Base-by-base conservation (phyloP, 2,113 vertebrate genomes). In the Zonotrichia leucophrys region DNA sequence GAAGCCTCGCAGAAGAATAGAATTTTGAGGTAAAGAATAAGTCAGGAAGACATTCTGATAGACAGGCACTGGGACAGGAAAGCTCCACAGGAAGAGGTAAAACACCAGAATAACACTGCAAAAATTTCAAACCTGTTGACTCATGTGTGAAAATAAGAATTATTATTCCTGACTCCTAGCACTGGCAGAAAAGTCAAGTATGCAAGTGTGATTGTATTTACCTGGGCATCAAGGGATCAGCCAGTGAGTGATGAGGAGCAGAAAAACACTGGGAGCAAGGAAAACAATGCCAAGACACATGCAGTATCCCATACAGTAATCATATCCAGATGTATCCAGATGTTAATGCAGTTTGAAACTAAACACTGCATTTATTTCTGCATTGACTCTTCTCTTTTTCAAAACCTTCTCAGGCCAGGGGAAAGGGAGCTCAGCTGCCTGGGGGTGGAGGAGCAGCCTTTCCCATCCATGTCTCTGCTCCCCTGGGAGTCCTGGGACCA, bases 271-370 rank as follows among this genome's bases (percentile, higher is more conserved):
- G 24, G 20, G 42, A 62, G 49, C 35, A 70, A 55, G 68, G 39
- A 83, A 55, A 74, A 39, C 5, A 3, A 27, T 55, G 55, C 73
- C 83, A 83, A 77, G 60, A 93, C 94, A 73, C 49, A 42, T 46
- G 37, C 15, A 66, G 8, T 60, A 79, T 60, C 42, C 46, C 49
- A 49, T 73, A 53, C 77, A 87, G 23, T 25, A 79, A 42, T 75
- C 35, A n/a, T 20, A 33, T 42, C 87, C 84, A 79, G 46, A 69
- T 82, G 53, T 49, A 62, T 67, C 58, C 81, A 92, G 84, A 89
- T 86, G 79, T 90, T 88, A 88, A 81, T n/a, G 21, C 24, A 87
- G 62, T 95, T 80, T 55, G 93, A 94, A 95, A 95, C 25, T 33
- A 30, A 84, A 72, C 49, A 56, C 35, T 80, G 30, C 5, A n/a